A percentile compares a stretch with the other conserved stretches of the same genome.
Conservation (phyloP, 2,113 vertebrate species). For the Rhinopithecus roxellana region DNA sequence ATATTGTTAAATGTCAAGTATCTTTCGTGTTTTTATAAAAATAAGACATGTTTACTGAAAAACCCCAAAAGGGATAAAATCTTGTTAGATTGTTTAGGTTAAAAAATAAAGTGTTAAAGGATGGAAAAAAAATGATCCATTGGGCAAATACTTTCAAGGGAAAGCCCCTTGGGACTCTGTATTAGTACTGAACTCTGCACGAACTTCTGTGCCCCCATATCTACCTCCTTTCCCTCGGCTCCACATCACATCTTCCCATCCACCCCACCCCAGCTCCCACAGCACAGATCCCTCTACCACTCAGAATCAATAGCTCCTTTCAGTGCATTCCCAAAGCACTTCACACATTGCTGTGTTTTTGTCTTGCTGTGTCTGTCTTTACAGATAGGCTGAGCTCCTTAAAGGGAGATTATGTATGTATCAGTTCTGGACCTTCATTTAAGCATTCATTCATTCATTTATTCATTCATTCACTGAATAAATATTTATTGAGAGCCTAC, state of each 20-base stretch:
- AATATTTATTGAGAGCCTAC: neutral
- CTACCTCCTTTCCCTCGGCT: fast-evolving
- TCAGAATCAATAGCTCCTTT: neutral
- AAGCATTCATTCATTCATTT: neutral
- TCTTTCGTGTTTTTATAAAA: neutral
- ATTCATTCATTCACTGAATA: neutral
- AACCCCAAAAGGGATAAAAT: neutral
- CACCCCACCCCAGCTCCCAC: too few relatives aligned
- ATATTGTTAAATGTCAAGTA: neutral
- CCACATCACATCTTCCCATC: neutral
- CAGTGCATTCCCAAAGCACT: neutral
- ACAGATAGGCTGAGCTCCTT: neutral
- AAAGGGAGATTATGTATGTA: neutral
- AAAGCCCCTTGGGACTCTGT: neutral
- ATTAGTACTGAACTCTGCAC: neutral
- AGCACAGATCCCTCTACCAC: neutral
- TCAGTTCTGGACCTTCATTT: neutral
- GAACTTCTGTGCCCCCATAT: fast-evolving
- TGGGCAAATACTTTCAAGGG: neutral
- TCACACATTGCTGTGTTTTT: neutral
- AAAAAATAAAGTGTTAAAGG: neutral
- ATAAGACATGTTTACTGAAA: neutral
- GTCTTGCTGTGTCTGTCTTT: neutral
- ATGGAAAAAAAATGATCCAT: neutral
- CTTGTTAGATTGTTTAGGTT: neutral